Conservation (phyloP, 2,888 invertebrate species). For the Lymantria monacha region DNA sequence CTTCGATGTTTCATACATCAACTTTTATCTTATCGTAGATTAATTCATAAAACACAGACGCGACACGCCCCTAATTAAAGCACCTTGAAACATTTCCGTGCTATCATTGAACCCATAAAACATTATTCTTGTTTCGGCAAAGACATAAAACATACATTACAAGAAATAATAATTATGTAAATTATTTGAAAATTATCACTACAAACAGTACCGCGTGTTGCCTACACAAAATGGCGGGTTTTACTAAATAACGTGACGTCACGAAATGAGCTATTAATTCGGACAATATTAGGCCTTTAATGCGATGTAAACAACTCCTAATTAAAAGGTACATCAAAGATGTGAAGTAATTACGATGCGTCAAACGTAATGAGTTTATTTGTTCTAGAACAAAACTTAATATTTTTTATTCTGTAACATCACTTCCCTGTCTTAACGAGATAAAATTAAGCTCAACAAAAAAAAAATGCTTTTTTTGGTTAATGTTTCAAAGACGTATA, state of each 20-base stretch:
- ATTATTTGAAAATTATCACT: slow-evolving; percentile 35
- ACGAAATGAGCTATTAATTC: slow-evolving; percentile 63
- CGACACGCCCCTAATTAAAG: slow-evolving; percentile 30
- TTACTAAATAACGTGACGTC: slow-evolving; percentile 27
- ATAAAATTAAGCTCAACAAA: too few relatives aligned
- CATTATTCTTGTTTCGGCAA: slow-evolving; percentile 26
- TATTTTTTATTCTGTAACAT: too few relatives aligned
- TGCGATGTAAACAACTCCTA: slow-evolving; percentile 51
- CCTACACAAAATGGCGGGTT: slow-evolving; percentile 10
- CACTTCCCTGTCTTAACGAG: too few relatives aligned
- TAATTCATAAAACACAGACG: slow-evolving; percentile 21
- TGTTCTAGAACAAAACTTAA: slow-evolving; percentile 3
- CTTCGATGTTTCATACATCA: not conserved
- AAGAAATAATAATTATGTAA: slow-evolving; percentile 35
- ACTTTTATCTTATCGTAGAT: slow-evolving; percentile 22
- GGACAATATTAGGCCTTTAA: slow-evolving; percentile 53
- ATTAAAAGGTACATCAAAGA: slow-evolving; percentile 43
- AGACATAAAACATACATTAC: slow-evolving; percentile 33
- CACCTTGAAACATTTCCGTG: slow-evolving; percentile 11
- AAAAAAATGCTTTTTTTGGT: too few relatives aligned
- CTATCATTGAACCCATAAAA: slow-evolving; percentile 37
- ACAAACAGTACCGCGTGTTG: slow-evolving; percentile 34
- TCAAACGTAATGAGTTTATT: slow-evolving; percentile 20
- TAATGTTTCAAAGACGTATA: too few relatives aligned
- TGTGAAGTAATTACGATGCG: slow-evolving; percentile 22